A percentile compares a stretch with the other conserved stretches of the same genome.
phyloP scores from a whole-genome alignment of 1,140 invertebrate species.

The Solenopsis invicta region DNA sequence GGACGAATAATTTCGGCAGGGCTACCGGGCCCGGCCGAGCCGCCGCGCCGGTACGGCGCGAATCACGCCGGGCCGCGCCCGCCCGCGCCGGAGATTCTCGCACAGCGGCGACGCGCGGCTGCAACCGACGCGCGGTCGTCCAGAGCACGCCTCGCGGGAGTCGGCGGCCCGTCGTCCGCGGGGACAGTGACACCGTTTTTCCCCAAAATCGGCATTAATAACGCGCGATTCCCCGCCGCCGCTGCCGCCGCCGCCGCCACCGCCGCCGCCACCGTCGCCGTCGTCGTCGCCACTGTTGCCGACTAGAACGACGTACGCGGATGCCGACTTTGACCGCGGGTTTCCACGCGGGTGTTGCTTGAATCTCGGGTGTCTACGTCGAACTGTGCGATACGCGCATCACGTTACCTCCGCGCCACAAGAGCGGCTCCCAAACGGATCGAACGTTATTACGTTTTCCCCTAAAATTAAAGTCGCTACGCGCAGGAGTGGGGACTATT shows the following conservation, averaged over 20 bases:
- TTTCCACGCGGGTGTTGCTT: background rate
- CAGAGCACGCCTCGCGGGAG: background rate
- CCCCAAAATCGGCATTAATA: conserved; percentile 84
- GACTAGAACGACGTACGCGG: background rate
- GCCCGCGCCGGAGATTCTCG: background rate
- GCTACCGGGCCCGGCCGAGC: conserved; percentile 49
- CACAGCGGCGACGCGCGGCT: background rate
- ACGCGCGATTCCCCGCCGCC: background rate
- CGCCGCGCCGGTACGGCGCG: background rate
- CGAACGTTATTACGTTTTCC: conserved; percentile 81
- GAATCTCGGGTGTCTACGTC: background rate
- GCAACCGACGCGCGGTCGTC: background rate
- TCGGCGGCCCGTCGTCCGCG: conserved; percentile 53
- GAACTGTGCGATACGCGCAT: background rate
- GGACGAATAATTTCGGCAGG: conserved; percentile 81
- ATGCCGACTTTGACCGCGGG: background rate
- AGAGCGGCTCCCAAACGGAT: conserved; percentile 45
- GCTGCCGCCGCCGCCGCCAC: background rate
- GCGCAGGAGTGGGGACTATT: conserved; percentile 25
- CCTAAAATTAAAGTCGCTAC: conserved; percentile 81
- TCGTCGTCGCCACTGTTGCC: background rate
- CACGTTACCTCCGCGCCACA: background rate
- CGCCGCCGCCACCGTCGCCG: background rate
- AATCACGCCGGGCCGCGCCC: background rate
- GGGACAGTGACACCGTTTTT: conserved; percentile 86